A percentile compares a stretch with the other conserved stretches of the same genome.
Conservation (phyloP, 2,888 invertebrate species). For the Cacoxenus indagator region DNA sequence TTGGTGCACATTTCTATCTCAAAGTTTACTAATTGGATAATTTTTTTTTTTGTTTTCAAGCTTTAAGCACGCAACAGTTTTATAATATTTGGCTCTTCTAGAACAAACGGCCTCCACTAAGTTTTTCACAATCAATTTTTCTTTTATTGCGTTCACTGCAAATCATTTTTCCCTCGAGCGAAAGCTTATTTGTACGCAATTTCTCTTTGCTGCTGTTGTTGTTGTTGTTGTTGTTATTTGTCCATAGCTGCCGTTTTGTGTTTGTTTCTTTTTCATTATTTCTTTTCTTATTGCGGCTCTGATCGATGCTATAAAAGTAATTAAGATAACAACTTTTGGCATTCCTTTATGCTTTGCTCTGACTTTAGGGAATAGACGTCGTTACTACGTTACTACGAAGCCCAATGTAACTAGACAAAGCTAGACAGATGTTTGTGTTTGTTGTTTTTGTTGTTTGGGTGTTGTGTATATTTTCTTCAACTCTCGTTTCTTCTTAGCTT, state of each 20-base stretch:
- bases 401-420: not conserved
- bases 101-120: no score
- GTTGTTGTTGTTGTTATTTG: constrained; percentile 26
- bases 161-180: constrained; percentile 6
- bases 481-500: constrained; percentile 61
- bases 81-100: no score
- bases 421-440: not conserved
- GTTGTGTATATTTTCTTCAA: constrained; percentile 58
- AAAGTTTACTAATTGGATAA: no score
- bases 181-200: not conserved
- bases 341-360: constrained; percentile 21
- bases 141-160: not conserved
- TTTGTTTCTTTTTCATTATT: no score
- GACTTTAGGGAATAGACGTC: not conserved
- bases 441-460: constrained; percentile 34
- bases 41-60: no score
- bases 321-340: constrained; percentile 65
- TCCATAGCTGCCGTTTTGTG: constrained; percentile 4
- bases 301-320: constrained; percentile 66
- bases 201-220: constrained; percentile 19
- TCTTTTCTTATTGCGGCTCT: no score
- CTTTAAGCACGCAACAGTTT: no score
- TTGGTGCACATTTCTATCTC: no score
- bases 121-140: no score
- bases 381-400: no score